Evolutionary conservation across 1,140 invertebrate species (phyloP).

Genomic region (Papilio polyxenes): DNA sequence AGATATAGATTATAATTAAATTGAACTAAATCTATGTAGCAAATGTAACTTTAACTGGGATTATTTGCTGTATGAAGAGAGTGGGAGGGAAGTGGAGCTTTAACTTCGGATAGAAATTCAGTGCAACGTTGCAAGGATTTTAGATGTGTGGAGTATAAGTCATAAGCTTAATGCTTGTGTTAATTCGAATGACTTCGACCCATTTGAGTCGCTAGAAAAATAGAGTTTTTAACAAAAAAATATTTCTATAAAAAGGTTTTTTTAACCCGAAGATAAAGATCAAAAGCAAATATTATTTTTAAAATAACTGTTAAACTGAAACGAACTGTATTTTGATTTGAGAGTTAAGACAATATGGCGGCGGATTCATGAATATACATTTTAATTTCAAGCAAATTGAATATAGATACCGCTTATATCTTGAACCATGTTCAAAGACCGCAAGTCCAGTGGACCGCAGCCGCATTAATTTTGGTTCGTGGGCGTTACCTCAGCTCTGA

Average conservation of each 20-base stretch:
- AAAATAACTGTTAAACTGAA: too few relatives aligned
- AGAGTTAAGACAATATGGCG: too few relatives aligned
- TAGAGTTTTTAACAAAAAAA: too few relatives aligned
- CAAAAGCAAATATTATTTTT: too few relatives aligned
- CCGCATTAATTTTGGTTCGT: conserved; percentile 13
- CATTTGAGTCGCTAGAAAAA: too few relatives aligned
- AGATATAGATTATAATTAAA: conserved; percentile 2
- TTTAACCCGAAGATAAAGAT: too few relatives aligned
- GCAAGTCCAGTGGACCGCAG: conserved; percentile 9
- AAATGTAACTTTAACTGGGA: not conserved
- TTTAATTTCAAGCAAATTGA: too few relatives aligned
- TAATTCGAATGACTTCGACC: too few relatives aligned
- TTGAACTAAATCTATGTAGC: not conserved
- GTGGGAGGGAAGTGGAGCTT: not conserved
- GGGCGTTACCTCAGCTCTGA: not conserved
- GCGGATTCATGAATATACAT: too few relatives aligned
- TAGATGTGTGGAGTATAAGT: not conserved
- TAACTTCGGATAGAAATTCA: not conserved
- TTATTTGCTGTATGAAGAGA: not conserved
- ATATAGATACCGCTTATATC: not conserved
- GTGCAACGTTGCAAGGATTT: conserved; percentile 19
- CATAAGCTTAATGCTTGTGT: not conserved
- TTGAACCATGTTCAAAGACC: not conserved
- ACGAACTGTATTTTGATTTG: too few relatives aligned
- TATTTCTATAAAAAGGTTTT: too few relatives aligned